Base-by-base conservation (phyloP, 37 sponge, comb jelly and placozoan species). In the Theonella swinhoei region DNA sequence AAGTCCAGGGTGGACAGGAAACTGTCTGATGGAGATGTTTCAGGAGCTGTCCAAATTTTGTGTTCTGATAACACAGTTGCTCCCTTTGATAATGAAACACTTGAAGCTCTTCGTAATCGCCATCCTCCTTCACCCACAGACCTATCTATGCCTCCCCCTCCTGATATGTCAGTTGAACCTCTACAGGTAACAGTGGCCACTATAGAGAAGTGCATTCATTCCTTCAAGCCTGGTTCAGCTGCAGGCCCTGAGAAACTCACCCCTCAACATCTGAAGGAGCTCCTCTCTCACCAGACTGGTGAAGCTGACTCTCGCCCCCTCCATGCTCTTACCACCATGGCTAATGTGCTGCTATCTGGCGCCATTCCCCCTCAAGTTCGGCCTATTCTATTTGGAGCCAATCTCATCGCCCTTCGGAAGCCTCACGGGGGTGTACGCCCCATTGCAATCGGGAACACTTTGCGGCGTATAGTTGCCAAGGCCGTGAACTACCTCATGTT, bases 221-320 rank as follows among this genome's bases (percentile, higher is more conserved):
- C 42, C n/a, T 40, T n/a, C n/a, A n/a, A n/a, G n/a, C n/a, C n/a
- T n/a, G 83, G 79, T 39, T 86, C 86, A 4, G 79, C 79, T 41
- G 79, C 74, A 23, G 86, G 86, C 20, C 79, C 86, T 62, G 86
- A 86, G 78, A 73, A 65, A 20, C 42, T 86, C 0, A 41, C 29
- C 17, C 88, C 81, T 31, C 88, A 87, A 75, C 87, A 86, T 33
- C 87, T 86, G 28, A 41, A 65, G 32, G 87, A 86, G 33, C 23
- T 86, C 67, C 65, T 31, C 30, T 35, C 35, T 22, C 11, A 36
- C 14, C 36, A 33, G 0, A 81, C 81, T 26, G 75, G 42, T 41
- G 88, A 30, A 19, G 81, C 81, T 42, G 76, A 36, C 35, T 26
- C 34, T 26, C 36, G 42, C 19, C 75, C 80, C 8, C 26, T 87